Evolutionary conservation across 2,888 invertebrate genomes (phyloP).

Genomic region (Apantesis nais): DNA sequence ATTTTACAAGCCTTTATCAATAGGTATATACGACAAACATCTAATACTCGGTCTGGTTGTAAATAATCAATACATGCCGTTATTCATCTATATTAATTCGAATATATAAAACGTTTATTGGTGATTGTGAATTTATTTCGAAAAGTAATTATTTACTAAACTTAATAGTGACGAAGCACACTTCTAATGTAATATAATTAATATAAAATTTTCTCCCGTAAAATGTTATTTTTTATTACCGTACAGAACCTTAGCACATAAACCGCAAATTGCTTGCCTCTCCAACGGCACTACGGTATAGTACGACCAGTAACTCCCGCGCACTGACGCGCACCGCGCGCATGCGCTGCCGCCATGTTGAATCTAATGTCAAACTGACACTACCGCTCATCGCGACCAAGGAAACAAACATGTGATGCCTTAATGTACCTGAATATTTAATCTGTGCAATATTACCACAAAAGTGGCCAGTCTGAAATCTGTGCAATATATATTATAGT

Average conservation of each 20-base stretch:
- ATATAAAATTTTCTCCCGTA: background rate
- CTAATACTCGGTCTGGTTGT: background rate
- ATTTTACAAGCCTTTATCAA: background rate
- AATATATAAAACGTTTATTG: background rate
- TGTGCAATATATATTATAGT: constrained; percentile 69
- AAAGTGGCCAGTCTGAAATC: constrained; percentile 75
- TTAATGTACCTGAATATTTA: constrained; percentile 66
- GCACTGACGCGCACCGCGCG: constrained; percentile 61
- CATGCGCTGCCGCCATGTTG: constrained; percentile 49
- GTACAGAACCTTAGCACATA: constrained; percentile 29
- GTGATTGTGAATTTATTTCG: background rate
- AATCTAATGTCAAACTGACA: constrained; percentile 52
- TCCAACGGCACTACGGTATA: constrained; percentile 52
- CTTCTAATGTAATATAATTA: background rate
- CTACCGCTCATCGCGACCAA: constrained; percentile 30
- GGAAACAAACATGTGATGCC: constrained; percentile 44
- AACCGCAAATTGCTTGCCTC: constrained; percentile 35
- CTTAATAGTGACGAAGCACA: background rate
- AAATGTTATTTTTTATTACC: constrained; percentile 2
- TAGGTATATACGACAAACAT: background rate
- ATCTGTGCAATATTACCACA: constrained; percentile 70
- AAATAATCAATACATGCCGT: background rate
- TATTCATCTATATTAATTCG: background rate
- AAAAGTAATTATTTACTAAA: background rate
- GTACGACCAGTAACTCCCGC: constrained; percentile 50